Evolutionary conservation across 2,888 invertebrate genomes (phyloP).

Genomic region (Coleophora deauratella): DNA sequence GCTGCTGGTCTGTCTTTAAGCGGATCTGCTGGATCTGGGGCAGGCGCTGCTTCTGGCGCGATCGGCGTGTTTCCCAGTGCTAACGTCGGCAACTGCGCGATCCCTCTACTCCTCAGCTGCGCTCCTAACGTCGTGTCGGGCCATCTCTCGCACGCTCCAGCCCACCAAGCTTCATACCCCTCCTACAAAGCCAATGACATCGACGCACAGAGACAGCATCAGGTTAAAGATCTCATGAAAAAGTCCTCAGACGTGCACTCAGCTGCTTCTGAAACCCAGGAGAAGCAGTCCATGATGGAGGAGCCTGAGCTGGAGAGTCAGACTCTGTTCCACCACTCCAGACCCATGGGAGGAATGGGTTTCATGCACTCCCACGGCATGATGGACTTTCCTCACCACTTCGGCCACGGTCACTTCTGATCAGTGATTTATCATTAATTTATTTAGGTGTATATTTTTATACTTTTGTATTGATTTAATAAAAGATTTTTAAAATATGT

Average conservation of each 20-base stretch:
- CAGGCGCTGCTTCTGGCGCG: constrained; percentile 11
- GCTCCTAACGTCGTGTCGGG: constrained; percentile 26
- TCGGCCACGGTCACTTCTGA: too few relatives aligned
- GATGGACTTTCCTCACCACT: background rate
- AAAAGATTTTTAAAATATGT: constrained; percentile 1
- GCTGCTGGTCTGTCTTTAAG: background rate
- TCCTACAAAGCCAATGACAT: constrained; percentile 2
- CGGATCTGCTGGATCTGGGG: background rate
- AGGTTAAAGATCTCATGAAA: too few relatives aligned
- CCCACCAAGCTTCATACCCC: constrained; percentile 12
- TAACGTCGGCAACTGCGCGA: constrained; percentile 20
- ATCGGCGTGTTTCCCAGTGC: constrained; percentile 25
- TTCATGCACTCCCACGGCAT: background rate
- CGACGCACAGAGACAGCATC: background rate
- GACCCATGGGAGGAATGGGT: too few relatives aligned
- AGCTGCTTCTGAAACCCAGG: background rate
- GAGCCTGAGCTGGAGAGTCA: too few relatives aligned
- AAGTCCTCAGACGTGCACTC: background rate
- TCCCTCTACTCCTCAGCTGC: constrained; percentile 30
- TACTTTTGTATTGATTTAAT: background rate
- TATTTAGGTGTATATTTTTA: background rate
- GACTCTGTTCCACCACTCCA: too few relatives aligned
- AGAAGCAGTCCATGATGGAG: background rate
- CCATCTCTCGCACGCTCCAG: constrained; percentile 17
- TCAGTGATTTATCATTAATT: background rate